These are phyloP conservation scores for Yoshiicerus persimilis DNA, from an alignment of 1,140 invertebrate genomes.

Conservation along the genomic window DNA sequence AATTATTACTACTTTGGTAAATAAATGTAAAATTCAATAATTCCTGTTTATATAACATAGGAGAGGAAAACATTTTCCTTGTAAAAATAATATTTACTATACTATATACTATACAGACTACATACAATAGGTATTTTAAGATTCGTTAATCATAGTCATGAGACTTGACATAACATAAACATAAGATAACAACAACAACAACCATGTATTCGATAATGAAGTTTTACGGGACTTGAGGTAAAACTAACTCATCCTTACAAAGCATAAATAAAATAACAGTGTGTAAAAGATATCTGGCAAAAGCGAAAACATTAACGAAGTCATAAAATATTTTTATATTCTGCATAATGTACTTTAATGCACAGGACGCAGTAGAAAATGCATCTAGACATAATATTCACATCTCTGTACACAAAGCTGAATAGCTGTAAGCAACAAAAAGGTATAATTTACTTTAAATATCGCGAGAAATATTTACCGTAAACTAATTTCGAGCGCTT, in stretches of 20 bases:
- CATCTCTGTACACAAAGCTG: neutral
- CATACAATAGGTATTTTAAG: no score
- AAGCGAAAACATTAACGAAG: constrained; percentile 1
- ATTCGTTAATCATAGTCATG: no score
- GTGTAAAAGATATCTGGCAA: constrained; percentile 6
- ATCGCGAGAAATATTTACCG: neutral
- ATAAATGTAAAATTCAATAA: no score
- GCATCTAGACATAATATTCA: neutral
- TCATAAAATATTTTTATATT: constrained; percentile 2
- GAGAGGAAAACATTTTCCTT: no score
- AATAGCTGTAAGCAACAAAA: neutral
- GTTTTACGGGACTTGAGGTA: neutral
- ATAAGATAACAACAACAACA: neutral
- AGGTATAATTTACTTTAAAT: neutral
- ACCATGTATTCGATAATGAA: neutral
- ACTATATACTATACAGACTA: no score
- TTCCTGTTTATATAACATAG: no score
- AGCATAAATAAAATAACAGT: neutral
- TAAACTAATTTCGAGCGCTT: constrained; percentile 3
- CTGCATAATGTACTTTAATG: neutral
- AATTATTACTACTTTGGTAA: no score
- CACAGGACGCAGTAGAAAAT: neutral
- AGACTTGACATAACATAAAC: neutral
- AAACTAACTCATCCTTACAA: neutral
- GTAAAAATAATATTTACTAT: no score